These are phyloP conservation scores for Rhabdornis inornatus DNA, from an alignment of 2,113 vertebrate species.

Conservation along the genomic window DNA sequence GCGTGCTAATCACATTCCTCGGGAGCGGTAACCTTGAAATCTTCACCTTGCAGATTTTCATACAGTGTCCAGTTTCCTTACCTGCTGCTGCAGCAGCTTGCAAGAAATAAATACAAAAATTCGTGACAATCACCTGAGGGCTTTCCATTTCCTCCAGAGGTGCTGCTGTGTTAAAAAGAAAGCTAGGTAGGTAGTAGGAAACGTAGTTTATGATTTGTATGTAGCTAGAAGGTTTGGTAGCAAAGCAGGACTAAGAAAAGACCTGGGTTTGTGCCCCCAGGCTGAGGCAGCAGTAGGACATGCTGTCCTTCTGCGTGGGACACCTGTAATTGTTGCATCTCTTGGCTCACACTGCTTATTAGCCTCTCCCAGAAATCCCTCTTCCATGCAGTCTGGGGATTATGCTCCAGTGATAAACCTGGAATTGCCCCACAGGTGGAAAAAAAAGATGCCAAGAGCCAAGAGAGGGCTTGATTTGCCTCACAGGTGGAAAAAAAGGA, in stretches of 20 bases:
- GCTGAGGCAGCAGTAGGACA: not conserved
- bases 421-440: not conserved
- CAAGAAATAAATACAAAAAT: not conserved
- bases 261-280: not conserved
- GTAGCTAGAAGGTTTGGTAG: not conserved
- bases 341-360: not conserved
- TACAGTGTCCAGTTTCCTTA: not conserved
- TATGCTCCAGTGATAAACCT: not conserved
- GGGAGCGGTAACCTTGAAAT: not conserved
- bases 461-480: not conserved
- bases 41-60: not conserved
- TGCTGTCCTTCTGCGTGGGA: accelerated
- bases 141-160: not conserved
- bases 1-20: not conserved
- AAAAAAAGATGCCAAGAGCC: not conserved
- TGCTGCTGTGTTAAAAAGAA: not conserved
- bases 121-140: not conserved
- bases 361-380: not conserved
- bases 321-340: not conserved
- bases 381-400: not conserved
- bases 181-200: not conserved
- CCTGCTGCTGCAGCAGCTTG: not conserved
- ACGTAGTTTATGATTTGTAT: accelerated
- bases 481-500: not conserved
- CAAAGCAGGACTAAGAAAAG: not conserved